Evolutionary conservation across 2,888 invertebrate species (phyloP).

Genomic region (Cylloceria caligata): DNA sequence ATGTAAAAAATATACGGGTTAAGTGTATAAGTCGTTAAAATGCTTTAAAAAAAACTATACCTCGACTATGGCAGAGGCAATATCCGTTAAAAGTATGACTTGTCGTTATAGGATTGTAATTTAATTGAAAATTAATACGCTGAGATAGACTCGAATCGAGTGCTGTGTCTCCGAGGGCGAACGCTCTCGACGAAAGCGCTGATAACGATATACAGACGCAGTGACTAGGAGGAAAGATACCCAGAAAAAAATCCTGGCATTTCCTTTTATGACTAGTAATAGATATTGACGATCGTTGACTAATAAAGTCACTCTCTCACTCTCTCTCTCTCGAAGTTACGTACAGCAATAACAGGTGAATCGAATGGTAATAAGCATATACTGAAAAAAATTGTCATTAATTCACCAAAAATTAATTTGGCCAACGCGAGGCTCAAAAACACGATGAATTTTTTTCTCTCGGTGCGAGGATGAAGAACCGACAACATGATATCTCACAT

Average conservation of each 20-base stretch:
- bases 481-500: no score
- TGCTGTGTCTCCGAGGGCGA: conserved; percentile 1
- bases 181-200: not conserved
- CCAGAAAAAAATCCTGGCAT: not conserved
- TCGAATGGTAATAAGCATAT: no score
- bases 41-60: conserved; percentile 78
- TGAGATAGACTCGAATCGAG: conserved; percentile 7
- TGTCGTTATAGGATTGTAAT: conserved; percentile 19
- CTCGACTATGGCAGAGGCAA: conserved; percentile 10
- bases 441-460: no score
- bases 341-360: not conserved
- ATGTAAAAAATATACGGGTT: conserved; percentile 83
- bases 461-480: no score
- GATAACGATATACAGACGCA: conserved; percentile 2
- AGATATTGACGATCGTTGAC: conserved; percentile 32
- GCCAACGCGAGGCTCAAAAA: no score
- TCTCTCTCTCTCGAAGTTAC: not conserved
- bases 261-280: conserved; percentile 26
- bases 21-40: conserved; percentile 80
- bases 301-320: not conserved
- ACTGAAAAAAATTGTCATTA: no score
- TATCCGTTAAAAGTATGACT: conserved; percentile 25
- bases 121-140: conserved; percentile 13
- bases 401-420: no score
- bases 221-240: conserved; percentile 17